Evolutionary conservation across 2,113 vertebrate species (phyloP), one percentile per base, ranked within the genome.

Genomic region (Dicaeum eximium): DNA sequence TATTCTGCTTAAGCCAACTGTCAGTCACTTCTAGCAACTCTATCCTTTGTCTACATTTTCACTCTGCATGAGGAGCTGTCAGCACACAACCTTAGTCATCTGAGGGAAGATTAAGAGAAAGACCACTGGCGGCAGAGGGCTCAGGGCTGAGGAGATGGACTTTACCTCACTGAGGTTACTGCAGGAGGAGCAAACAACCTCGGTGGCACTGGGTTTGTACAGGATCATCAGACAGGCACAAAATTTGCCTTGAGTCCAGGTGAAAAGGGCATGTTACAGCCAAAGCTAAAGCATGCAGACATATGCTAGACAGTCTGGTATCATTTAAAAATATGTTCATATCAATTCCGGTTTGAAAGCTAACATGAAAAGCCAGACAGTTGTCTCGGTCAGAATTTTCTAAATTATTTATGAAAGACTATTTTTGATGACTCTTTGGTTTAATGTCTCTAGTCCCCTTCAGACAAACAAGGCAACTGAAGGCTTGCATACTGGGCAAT

Each of bases 51-150:
- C 83, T 84, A 78, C 30, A 54, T 78, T 89, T 86, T 78, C 84
- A 61, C 27, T 58, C 14, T 4, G 44, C 3, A 5, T 3, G 6
- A 75, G 53, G 28, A 77, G n/a, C 25, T 0, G 0, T 44, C 67
- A 91, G 72, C 56, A 78, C 6, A 5, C 42, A 77, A 27, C 8
- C 27, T 42, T 44, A 62, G 64, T 72, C 65, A 61, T 22, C 27
- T 35, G 51, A 78, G 51, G 31, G 50, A 73, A 82, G 50, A 61
- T 75, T 56, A 71, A 28, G 66, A 70, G 42, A 77, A 86, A 57
- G 31, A 88, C 24, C 25, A 23, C 72, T 22, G 35, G 69, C 0
- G 0, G 60, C 35, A 62, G 24, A n/a, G 50, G 47, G 10, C 24
- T 53, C 0, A 3, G 1, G 2, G 47, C 64, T 40, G 21, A 93